Conservation (phyloP, 2,797 vertebrate genomes). For the Phalanger gymnotis region DNA sequence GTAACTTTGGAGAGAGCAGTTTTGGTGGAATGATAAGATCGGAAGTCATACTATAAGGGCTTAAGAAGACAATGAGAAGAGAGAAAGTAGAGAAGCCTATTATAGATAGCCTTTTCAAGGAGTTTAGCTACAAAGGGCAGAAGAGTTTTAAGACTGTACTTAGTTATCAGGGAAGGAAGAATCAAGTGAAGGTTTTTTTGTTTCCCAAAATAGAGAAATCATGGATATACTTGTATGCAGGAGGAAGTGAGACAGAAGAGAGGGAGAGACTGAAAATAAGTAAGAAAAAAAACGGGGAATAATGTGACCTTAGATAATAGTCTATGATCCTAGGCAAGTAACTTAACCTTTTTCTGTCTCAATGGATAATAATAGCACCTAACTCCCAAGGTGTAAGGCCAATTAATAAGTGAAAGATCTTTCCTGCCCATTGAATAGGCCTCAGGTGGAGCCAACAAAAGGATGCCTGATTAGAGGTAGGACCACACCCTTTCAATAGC, state of each 20-base stretch:
- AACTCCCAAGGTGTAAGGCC: too few species aligned
- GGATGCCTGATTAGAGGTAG: too few species aligned
- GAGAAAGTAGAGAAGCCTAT: not conserved
- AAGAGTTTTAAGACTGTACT: not conserved
- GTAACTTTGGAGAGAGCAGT: not conserved
- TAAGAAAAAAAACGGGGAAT: too few species aligned
- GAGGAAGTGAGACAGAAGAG: not conserved
- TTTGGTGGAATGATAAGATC: not conserved
- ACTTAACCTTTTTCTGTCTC: not conserved
- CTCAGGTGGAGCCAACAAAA: too few species aligned
- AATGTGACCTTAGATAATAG: not conserved
- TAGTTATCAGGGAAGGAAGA: not conserved
- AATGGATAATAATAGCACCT: not conserved
- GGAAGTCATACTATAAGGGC: not conserved
- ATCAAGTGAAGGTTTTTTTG: not conserved
- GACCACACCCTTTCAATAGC: too few species aligned
- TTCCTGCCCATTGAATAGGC: too few species aligned
- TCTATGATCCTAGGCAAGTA: not conserved
- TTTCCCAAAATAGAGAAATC: not conserved
- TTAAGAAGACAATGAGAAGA: not conserved
- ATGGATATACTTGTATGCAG: not conserved
- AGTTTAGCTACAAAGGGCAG: not conserved
- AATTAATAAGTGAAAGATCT: too few species aligned
- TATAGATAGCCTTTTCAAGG: not conserved
- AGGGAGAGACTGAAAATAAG: not conserved